A percentile compares a stretch with the other conserved stretches of the same genome.
Evolutionary conservation across 2,797 vertebrate species (phyloP).

Genomic region (Delichon dasypus): DNA sequence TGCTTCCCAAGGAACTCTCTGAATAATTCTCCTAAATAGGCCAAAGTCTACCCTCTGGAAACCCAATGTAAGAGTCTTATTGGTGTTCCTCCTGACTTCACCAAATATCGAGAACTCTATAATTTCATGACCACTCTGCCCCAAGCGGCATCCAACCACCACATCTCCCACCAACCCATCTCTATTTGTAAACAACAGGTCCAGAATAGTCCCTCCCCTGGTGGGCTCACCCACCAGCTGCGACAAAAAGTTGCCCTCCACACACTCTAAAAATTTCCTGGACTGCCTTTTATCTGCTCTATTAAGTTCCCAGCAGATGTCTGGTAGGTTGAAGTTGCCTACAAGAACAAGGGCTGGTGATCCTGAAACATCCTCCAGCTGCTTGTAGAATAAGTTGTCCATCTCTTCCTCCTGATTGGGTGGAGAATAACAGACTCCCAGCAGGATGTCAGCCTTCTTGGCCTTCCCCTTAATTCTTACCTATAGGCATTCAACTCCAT

Average conservation of each 20-base stretch:
- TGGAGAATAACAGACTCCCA: background rate
- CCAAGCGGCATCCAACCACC: too few species aligned
- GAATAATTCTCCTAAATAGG: too few species aligned
- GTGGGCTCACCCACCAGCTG: background rate
- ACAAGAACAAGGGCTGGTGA: background rate
- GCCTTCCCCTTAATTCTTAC: background rate
- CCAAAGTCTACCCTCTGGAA: too few species aligned
- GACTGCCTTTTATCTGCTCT: background rate
- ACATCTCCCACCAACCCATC: too few species aligned
- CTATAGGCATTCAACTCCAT: background rate
- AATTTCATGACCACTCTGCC: too few species aligned
- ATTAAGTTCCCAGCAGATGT: background rate
- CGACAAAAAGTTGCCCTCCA: background rate
- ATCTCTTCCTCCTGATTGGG: background rate
- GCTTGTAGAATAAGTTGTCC: background rate
- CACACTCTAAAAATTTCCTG: background rate
- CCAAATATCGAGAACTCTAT: too few species aligned
- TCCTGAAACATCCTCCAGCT: background rate
- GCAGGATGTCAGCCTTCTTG: background rate
- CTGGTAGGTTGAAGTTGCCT: background rate
- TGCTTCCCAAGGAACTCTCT: too few species aligned
- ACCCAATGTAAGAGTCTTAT: too few species aligned
- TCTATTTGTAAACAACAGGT: too few species aligned
- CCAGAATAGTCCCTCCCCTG: background rate
- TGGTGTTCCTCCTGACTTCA: too few species aligned